Evolutionary conservation across 1,140 invertebrate species (phyloP), one percentile per base, ranked within the genome.

Genomic region (Chlorops oryzae): DNA sequence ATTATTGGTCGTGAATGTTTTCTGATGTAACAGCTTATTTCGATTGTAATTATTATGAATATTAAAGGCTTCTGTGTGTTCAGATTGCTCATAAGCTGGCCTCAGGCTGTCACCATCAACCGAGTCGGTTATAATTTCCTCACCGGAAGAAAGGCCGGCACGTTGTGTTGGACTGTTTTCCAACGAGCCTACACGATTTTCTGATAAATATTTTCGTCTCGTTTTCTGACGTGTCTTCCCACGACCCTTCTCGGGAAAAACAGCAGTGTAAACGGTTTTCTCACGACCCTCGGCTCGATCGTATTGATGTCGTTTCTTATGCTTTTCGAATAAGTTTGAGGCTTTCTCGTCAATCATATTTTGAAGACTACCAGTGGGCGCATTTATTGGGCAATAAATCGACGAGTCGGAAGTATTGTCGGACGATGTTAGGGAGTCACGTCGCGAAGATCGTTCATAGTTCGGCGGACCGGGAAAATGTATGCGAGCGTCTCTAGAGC

Each of bases 331-430:
- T 2, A 70, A 38, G 2, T 59, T 52, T 0, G 57, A 56, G 0
- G 68, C 63, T 44, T 72, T 70, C 9, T 72, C 66, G 15, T 72
- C 66, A 2, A 72, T 34, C 5, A 72, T 72, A 1, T 63, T 57
- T 40, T 72, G 66, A 20, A 72, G 59, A 56, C 71, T 69, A 13
- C 59, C 58, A 32, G 56, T 61, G 7, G 64, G 66, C 6, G 63
- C 61, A 55, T 70, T 68, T 1, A 72, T 70, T 17, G 69, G 69
- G 38, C 66, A 70, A 28, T 72, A 72, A 0, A 72, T 66, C 12
- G 70, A 72, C 0, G 70, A 72, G 41, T 72, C 70, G 0, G 70
- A 72, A 3, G 70, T 72, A 44, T 67, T 72, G 24, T 72, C 61
- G 0, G 63, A 58, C 5, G 69, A 71, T 1, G 59, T 65, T 24